Evolutionary conservation across 2,797 vertebrate genomes (phyloP), one percentile per base, ranked within the genome.

Genomic region (Liparis tanakae): DNA sequence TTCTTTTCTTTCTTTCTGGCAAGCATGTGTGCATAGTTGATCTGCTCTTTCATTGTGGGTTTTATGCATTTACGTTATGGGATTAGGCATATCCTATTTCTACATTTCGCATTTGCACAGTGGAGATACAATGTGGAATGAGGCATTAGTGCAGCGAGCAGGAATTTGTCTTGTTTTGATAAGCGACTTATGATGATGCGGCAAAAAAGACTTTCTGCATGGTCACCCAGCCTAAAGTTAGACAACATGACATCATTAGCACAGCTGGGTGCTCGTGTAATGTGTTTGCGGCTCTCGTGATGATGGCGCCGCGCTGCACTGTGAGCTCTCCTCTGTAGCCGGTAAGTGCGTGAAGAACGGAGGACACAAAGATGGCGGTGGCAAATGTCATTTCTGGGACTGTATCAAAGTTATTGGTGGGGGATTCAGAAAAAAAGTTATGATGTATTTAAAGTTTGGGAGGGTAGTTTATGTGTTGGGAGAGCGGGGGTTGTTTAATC

Each of bases 71-170:
- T 86, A 89, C 83, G 82, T 88, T 87, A 79, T 79, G 76, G 87
- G 89, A 89, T 93, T 91, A 92, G 91, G 92, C 91, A 94, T 94
- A 95, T 97, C 95, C 95, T 95, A 93, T 95, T 95, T 95, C 94
- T 94, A 94, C 95, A 93, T 94, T 94, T 95, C 95, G 25, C 93
- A 96, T 97, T 97, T 97, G 96, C 96, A 98, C 96, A 96, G 95
- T 95, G 94, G 94, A 95, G 93, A 88, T 91, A 94, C 94, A 94
- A 96, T 92, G 96, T 96, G 95, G 96, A 94, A 94, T 94, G 95
- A 96, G 95, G 95, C 95, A 95, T 96, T 96, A 95, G 93, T 94
- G 94, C 94, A 94, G 95, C 95, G 95, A 86, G 84, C 76, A 78
- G 74, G 84, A 87, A 83, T 80, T 30, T 72, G 85, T 88, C 81